Evolutionary conservation across 2,113 vertebrate genomes (phyloP).

Genomic region (Eublepharis macularius): DNA sequence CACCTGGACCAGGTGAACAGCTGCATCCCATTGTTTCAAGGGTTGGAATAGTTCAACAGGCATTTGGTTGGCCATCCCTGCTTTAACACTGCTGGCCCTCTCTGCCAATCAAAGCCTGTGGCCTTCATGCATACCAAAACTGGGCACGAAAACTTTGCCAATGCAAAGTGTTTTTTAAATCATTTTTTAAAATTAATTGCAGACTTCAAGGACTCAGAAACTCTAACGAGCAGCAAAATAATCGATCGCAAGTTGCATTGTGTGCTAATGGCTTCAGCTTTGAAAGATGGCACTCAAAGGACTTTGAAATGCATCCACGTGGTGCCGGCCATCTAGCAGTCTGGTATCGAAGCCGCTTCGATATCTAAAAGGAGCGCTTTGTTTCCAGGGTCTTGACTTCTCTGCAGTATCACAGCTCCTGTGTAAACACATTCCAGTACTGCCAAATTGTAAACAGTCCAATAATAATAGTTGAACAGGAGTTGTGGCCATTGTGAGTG

Average conservation of each 20-base stretch:
- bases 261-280: background rate
- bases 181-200: background rate
- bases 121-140: background rate
- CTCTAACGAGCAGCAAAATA: background rate
- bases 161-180: no score
- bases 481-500: slow-evolving; percentile 36
- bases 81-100: no score
- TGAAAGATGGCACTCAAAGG: fast-evolving
- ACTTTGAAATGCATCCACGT: background rate
- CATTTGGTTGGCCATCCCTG: no score
- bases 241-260: fast-evolving
- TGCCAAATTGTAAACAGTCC: background rate
- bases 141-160: background rate
- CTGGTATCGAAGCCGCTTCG: background rate
- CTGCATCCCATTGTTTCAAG: no score
- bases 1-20: no score
- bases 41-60: no score
- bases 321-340: background rate
- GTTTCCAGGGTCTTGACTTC: fast-evolving
- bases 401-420: fast-evolving
- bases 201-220: background rate
- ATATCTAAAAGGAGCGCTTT: background rate
- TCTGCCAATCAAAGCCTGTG: no score
- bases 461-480: background rate
- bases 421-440: background rate